phyloP scores from a whole-genome alignment of 1,140 invertebrate species.

The Euborellia annulipes region DNA sequence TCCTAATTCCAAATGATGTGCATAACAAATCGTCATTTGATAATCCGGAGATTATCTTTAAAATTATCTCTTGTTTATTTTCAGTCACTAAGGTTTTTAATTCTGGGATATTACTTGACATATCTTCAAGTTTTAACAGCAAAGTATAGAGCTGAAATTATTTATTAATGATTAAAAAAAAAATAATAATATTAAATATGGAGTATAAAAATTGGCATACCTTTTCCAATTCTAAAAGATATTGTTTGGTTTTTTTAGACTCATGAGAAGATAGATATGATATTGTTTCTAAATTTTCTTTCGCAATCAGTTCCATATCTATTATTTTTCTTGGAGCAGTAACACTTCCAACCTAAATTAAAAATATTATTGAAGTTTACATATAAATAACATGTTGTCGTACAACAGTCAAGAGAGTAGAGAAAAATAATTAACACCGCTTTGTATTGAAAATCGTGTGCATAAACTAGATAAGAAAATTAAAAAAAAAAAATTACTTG shows the following conservation, averaged over 20 bases:
- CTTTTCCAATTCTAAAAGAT: conserved; percentile 67
- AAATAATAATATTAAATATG: neutral
- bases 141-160: conserved; percentile 38
- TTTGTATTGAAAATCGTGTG: no score
- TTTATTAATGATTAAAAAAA: conserved; percentile 9
- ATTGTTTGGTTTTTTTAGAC: conserved; percentile 50
- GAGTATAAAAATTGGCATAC: conserved; percentile 21
- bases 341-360: conserved; percentile 60
- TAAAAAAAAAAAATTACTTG: conserved; percentile 27
- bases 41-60: conserved; percentile 42
- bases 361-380: conserved; percentile 6
- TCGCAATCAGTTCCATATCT: conserved; percentile 63
- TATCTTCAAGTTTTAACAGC: conserved; percentile 52
- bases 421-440: no score
- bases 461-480: conserved; percentile 3
- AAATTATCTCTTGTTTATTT: conserved; percentile 32
- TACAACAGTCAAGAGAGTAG: neutral
- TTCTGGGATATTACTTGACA: conserved; percentile 33
- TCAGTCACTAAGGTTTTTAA: conserved; percentile 14
- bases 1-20: conserved; percentile 49
- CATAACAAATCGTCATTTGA: conserved; percentile 46
- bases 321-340: conserved; percentile 88
- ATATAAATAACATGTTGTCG: no score
- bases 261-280: conserved; percentile 30
- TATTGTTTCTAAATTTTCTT: conserved; percentile 32